Evolutionary conservation across 2,888 invertebrate species (phyloP), one percentile per base, ranked within the genome.

Genomic region (Mystacides longicornis): DNA sequence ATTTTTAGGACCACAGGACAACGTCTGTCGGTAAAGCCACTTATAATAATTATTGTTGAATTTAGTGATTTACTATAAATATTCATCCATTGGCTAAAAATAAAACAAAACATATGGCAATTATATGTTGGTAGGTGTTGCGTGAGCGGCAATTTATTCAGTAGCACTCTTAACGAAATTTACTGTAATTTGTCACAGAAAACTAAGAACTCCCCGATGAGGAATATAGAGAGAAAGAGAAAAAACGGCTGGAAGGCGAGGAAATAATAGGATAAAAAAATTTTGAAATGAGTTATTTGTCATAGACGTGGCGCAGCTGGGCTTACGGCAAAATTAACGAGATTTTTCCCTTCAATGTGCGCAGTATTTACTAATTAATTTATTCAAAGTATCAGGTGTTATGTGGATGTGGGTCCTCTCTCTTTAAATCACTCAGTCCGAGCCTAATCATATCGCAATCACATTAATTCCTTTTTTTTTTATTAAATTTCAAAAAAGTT

Each of bases 371-470:
- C 31, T 23, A 45, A 23, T 56, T 60, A 58, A 60, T 60, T 60
- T 58, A 60, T 60, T 60, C 56, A 49, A 37, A 58, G 52, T 46
- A 56, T 55, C 60, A 60, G 60, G 60, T 60, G 60, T 56, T 57
- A 56, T 56, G 54, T 49, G 54, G 56, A 49, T 53, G 55, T 56
- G 49, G 58, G 49, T 55, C 55, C 54, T 51, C 27, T 27, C 7
- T 27, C n/a, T n/a, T n/a, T n/a, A n/a, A n/a, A n/a, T n/a, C n/a
- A n/a, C n/a, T n/a, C n/a, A n/a, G n/a, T n/a, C n/a, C n/a, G n/a
- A n/a, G n/a, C n/a, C n/a, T 37, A 37, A 37, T 37, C 37, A 7
- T 37, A 37, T 37, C 16, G 37, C 37, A 37, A 7, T 37, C 16
- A 37, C 16, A n/a, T n/a, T n/a, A n/a, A n/a, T n/a, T n/a, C n/a